Conservation (phyloP, 2,888 invertebrate species). For the Vanessa cardui region DNA sequence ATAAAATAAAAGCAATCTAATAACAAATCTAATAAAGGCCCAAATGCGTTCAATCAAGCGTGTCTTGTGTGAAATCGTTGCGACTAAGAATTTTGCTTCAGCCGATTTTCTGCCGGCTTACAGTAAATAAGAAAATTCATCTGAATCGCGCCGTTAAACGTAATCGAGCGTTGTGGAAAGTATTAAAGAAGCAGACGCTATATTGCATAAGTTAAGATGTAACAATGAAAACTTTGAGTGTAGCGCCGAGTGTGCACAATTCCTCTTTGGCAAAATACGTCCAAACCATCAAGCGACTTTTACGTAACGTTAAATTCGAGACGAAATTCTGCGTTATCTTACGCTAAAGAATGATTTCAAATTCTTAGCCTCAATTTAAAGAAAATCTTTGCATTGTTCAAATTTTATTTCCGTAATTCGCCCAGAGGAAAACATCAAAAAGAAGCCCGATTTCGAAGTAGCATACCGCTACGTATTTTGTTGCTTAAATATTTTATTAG, state of each 20-base stretch:
- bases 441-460: constrained; percentile 32
- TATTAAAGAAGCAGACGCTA: constrained; percentile 80
- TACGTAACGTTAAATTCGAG: constrained; percentile 50
- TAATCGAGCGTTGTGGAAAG: constrained; percentile 81
- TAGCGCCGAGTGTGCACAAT: constrained; percentile 75
- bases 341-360: constrained; percentile 23
- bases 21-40: constrained; percentile 46
- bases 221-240: constrained; percentile 78
- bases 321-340: constrained; percentile 35
- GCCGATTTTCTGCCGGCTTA: constrained; percentile 72
- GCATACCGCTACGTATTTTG: constrained; percentile 32
- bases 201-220: constrained; percentile 82
- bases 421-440: constrained; percentile 32
- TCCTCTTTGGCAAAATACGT: constrained; percentile 68
- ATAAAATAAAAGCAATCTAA: constrained; percentile 47
- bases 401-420: constrained; percentile 30
- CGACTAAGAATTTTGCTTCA: constrained; percentile 58
- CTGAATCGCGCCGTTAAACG: constrained; percentile 77
- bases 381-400: constrained; percentile 25
- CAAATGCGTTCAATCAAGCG: constrained; percentile 64
- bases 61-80: constrained; percentile 69
- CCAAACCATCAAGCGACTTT: constrained; percentile 60
- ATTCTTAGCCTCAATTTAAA: constrained; percentile 23
- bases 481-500: constrained; percentile 41
- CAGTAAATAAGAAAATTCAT: constrained; percentile 81